Evolutionary conservation across 2,113 vertebrate species (phyloP), one percentile per base, ranked within the genome.

Genomic region (Cisticola juncidis): DNA sequence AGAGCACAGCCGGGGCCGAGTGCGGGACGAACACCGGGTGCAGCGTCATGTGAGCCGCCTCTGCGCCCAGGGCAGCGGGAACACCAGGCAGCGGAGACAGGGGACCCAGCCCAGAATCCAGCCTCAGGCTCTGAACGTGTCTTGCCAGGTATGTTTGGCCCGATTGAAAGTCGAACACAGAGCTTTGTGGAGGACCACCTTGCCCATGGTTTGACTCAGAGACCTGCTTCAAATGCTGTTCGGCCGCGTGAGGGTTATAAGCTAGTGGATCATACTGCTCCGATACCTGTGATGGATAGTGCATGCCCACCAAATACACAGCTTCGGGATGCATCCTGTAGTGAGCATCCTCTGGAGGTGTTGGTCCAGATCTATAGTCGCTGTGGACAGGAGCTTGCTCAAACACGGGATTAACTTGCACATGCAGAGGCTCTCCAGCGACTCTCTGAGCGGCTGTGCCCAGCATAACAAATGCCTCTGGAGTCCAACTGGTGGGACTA

Each of bases 1-100:
- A 96, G 91, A 99, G 98, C 58, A 99, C 98, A 24, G 99, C 98
- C 3, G 99, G 99, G 15, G 99, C 99, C 33, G 99, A 99, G 92
- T 98, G 98, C 3, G 99, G 98, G 95, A 98, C 98, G 93, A 99
- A 97, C 22, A 98, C 97, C 83, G 98, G 97, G 82, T 98, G 98
- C 94, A 99, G 98, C n/a, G 97, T 98, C 97, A 98, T 93, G 94
- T 94, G 81, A 90, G 98, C 89, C 76, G 98, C 81, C 68, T 98
- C 98, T 94, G 97, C 94, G 94, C 97, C 97, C 93, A 97, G 88
- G 90, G 98, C 98, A 45, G 98, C 96, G 80, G 98, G 98, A 90
- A 98, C 66, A 77, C 97, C 98, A 92, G 97, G 97, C 48, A 97
- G 84, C 69, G 98, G 96, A 91, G 97, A 97, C 72, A 97, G 97